Evolutionary conservation across 1,140 invertebrate species (phyloP).

Genomic region (Nasonia vitripennis): DNA sequence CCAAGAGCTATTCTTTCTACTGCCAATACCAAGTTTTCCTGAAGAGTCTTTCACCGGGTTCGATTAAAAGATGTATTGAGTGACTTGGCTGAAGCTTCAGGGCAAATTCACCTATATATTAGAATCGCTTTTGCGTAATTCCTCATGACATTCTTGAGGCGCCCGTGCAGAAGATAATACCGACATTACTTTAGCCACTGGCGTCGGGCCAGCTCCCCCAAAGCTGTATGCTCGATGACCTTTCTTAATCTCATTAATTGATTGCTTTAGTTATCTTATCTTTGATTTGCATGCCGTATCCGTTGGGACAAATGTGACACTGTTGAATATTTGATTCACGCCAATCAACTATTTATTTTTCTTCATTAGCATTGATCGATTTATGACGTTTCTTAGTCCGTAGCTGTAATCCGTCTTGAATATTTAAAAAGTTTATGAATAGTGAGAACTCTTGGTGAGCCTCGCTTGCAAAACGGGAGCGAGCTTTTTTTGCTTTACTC

Average conservation of each 20-base stretch:
- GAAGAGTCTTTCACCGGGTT: not conserved
- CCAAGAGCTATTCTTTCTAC: not conserved
- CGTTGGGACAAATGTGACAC: no score
- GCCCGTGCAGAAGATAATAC: not conserved
- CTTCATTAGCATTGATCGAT: no score
- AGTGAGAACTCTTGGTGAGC: not conserved
- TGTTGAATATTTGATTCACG: no score
- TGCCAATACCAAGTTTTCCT: conserved; percentile 7
- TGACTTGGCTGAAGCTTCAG: not conserved
- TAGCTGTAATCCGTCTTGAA: not conserved
- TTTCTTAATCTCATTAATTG: conserved; percentile 28
- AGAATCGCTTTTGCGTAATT: conserved; percentile 18
- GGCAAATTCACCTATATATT: conserved; percentile 5
- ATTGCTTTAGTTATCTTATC: no score
- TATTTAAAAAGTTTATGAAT: conserved; percentile 16
- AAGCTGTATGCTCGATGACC: not conserved
- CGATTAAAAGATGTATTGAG: conserved; percentile 34
- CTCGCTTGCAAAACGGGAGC: not conserved
- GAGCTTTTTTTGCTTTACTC: not conserved
- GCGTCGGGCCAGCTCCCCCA: not conserved
- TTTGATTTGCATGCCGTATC: no score
- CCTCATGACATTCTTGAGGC: conserved; percentile 22
- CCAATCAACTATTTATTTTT: no score
- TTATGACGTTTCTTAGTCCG: no score
- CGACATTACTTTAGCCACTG: conserved; percentile 1